phyloP scores from a whole-genome alignment of 64 coral and sea anemone genomes.

The Catalaphyllia jardinei region DNA sequence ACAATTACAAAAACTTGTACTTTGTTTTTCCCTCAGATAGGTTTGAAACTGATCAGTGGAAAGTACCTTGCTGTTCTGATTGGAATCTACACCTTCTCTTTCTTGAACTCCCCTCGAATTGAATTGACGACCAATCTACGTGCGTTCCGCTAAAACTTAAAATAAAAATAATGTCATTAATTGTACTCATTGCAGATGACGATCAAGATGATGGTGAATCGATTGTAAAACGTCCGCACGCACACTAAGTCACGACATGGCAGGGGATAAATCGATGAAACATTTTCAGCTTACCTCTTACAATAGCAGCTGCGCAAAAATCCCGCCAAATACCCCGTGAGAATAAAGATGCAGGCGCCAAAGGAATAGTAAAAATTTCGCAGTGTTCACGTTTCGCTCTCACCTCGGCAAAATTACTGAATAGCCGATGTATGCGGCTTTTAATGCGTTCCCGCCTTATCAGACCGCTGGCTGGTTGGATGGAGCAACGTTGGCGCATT shows the following conservation, averaged over 20 bases:
- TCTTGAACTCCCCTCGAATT: background rate
- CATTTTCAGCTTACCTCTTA: background rate
- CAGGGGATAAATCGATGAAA: background rate
- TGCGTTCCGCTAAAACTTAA: background rate
- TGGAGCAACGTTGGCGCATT: constrained; percentile 2
- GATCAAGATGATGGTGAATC: constrained; percentile 2
- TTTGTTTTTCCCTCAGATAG: background rate
- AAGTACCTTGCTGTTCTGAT: background rate
- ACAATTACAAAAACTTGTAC: constrained; percentile 21
- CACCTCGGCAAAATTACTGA: background rate
- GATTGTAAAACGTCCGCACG: constrained; percentile 29
- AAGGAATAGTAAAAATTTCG: background rate
- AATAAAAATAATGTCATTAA: constrained; percentile 39
- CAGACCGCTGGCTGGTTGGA: background rate
- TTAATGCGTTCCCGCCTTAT: background rate
- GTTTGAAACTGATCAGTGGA: background rate
- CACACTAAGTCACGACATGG: constrained; percentile 8
- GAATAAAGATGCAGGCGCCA: background rate
- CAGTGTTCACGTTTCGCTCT: background rate
- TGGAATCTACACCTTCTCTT: background rate
- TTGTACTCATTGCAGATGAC: constrained; percentile 26
- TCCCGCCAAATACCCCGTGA: too few species aligned
- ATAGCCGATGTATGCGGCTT: background rate
- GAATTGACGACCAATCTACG: background rate
- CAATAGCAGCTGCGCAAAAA: background rate